Conservation (phyloP, 1,140 invertebrate species). For the Hylaeus anthracinus region DNA sequence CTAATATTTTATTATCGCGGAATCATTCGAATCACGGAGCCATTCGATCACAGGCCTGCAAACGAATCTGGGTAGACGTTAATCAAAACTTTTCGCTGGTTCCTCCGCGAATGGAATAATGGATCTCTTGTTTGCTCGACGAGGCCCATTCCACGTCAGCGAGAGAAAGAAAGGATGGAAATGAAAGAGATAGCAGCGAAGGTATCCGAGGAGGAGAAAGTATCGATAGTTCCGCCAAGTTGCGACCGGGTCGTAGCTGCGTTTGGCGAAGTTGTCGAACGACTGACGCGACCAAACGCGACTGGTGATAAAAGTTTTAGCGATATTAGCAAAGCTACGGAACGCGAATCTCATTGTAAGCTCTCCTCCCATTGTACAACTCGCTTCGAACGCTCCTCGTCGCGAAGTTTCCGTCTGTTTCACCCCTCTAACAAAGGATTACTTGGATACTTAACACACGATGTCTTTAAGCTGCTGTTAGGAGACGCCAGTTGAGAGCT, state of each 20-base stretch:
- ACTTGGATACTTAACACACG: not conserved
- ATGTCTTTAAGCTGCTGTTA: not conserved
- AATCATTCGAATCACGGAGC: too few species aligned
- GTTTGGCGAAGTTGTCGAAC: too few species aligned
- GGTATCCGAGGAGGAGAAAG: not conserved
- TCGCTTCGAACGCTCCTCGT: slow-evolving; percentile 14
- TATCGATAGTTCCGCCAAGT: slow-evolving; percentile 17
- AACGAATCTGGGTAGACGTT: not conserved
- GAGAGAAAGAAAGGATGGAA: not conserved
- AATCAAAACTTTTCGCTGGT: slow-evolving; percentile 8
- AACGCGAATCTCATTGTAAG: slow-evolving; percentile 35
- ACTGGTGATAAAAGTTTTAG: slow-evolving; percentile 43
- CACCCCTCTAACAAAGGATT: slow-evolving; percentile 24
- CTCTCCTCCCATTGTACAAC: slow-evolving; percentile 1
- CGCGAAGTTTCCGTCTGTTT: slow-evolving; percentile 31
- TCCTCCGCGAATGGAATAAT: slow-evolving; percentile 10
- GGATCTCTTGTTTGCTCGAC: slow-evolving; percentile 8
- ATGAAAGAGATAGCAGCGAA: not conserved
- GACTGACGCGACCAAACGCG: slow-evolving; percentile 8
- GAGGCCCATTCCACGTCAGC: not conserved
- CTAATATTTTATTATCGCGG: too few species aligned
- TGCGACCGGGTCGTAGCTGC: not conserved
- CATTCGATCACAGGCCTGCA: too few species aligned
- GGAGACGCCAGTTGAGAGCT: too few species aligned
- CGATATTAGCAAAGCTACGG: slow-evolving; percentile 48